phyloP scores from a whole-genome alignment of 2,113 vertebrate species.

The Gopherus evgoodei region DNA sequence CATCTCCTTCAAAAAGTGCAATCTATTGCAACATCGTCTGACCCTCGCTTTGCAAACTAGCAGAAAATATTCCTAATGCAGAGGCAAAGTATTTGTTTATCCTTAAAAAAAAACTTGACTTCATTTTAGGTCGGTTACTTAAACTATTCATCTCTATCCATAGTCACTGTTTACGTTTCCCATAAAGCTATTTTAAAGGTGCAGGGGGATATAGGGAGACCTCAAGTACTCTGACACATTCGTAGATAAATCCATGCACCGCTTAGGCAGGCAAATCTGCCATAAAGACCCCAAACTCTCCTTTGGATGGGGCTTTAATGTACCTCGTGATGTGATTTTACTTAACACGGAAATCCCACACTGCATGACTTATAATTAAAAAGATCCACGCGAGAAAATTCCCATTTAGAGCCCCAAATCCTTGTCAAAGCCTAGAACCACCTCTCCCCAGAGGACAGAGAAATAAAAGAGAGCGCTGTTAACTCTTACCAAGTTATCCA shows the following conservation, averaged over 20 bases:
- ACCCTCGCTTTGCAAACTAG: background rate
- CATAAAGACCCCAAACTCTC: constrained; percentile 74
- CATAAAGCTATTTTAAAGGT: constrained; percentile 38
- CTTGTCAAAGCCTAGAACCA: background rate
- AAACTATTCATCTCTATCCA: background rate
- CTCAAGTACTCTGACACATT: constrained; percentile 72
- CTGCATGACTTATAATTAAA: constrained; percentile 35
- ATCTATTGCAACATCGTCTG: constrained; percentile 3
- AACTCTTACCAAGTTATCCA: constrained; percentile 99
- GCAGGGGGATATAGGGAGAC: constrained; percentile 48
- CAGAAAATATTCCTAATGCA: background rate
- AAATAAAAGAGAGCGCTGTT: constrained; percentile 29
- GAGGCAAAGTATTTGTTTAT: constrained; percentile 47
- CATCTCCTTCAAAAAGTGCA: constrained; percentile 54
- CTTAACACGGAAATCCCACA: constrained; percentile 50
- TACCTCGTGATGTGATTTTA: constrained; percentile 44
- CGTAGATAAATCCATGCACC: constrained; percentile 75
- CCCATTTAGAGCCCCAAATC: background rate
- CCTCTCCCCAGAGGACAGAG: constrained; percentile 5
- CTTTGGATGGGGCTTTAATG: constrained; percentile 42
- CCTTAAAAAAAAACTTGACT: background rate
- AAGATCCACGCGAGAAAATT: constrained; percentile 20
- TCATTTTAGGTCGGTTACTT: background rate
- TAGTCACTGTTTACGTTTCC: background rate
- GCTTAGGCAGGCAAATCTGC: constrained; percentile 70